Evolutionary conservation across 1,140 invertebrate genomes (phyloP).

Genomic region (Pomphorhynchus laevis): DNA sequence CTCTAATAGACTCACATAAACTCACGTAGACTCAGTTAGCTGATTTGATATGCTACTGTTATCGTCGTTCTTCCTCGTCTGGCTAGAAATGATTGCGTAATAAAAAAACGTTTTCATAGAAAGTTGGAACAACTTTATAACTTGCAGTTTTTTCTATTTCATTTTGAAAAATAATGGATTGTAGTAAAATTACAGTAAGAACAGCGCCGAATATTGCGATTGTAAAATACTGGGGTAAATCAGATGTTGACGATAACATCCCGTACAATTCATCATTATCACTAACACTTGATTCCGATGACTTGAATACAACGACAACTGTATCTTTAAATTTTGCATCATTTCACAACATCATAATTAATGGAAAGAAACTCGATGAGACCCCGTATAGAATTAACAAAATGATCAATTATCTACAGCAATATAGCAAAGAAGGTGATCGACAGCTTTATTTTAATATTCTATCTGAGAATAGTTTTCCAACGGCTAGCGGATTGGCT

Average conservation of each 20-base stretch:
- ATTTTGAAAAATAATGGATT: too few relatives aligned
- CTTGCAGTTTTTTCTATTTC: too few relatives aligned
- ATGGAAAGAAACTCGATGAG: conserved; percentile 22
- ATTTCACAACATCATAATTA: conserved; percentile 10
- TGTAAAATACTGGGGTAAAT: conserved; percentile 95
- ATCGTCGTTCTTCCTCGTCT: too few relatives aligned
- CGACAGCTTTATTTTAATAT: neutral
- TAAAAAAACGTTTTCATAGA: too few relatives aligned
- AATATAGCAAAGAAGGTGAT: neutral
- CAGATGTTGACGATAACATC: conserved; percentile 52
- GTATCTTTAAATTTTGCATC: conserved; percentile 24
- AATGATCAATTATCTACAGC: neutral
- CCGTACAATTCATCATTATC: conserved; percentile 89
- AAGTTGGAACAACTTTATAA: too few relatives aligned
- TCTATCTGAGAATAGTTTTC: conserved; percentile 70
- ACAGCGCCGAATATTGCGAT: conserved; percentile 55
- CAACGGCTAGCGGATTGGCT: conserved; percentile 76
- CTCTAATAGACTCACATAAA: too few relatives aligned
- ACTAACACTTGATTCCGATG: conserved; percentile 32
- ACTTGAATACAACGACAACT: conserved; percentile 66
- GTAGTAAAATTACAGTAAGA: too few relatives aligned
- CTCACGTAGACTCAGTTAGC: too few relatives aligned
- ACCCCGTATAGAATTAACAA: neutral
- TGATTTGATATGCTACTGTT: too few relatives aligned
- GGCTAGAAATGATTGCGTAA: too few relatives aligned